Evolutionary conservation across 2,113 vertebrate species (phyloP).

Genomic region (Thryonomys swinderianus): DNA sequence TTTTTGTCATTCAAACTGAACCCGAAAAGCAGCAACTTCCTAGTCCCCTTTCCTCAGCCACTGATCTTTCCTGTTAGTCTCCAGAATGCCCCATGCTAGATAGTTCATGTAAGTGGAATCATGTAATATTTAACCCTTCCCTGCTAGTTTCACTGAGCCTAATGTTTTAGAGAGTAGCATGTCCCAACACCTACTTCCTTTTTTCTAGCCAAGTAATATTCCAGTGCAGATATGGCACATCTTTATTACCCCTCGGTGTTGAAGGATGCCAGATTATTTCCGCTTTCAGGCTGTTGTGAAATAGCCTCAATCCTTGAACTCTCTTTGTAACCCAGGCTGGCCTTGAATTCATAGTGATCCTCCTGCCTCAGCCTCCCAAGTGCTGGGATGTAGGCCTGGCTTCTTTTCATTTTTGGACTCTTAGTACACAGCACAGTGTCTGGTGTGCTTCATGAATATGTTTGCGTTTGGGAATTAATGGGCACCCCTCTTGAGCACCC

Average conservation of each 20-base stretch:
- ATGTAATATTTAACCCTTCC: not conserved
- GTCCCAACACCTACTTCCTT: not conserved
- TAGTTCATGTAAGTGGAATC: not conserved
- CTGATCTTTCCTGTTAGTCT: not conserved
- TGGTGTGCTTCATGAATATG: not conserved
- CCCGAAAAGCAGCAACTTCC: not conserved
- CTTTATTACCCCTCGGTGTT: not conserved
- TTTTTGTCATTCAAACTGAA: not conserved
- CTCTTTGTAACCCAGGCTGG: not conserved
- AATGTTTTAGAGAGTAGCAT: not conserved
- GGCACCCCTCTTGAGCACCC: not conserved
- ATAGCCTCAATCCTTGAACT: not conserved
- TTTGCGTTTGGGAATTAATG: not conserved
- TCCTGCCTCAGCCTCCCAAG: not conserved
- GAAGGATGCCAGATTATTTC: not conserved
- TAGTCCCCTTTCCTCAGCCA: not conserved
- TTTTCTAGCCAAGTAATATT: not conserved
- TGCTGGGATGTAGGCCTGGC: not conserved
- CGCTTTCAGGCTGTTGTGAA: not conserved
- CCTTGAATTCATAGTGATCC: not conserved
- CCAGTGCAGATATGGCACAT: not conserved
- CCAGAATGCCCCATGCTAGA: not conserved
- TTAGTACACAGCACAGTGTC: too few species aligned
- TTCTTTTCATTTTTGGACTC: not conserved
- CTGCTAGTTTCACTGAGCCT: not conserved